Base-by-base conservation (phyloP, 2,888 invertebrate genomes). In the Ophioninae sp. region DNA sequence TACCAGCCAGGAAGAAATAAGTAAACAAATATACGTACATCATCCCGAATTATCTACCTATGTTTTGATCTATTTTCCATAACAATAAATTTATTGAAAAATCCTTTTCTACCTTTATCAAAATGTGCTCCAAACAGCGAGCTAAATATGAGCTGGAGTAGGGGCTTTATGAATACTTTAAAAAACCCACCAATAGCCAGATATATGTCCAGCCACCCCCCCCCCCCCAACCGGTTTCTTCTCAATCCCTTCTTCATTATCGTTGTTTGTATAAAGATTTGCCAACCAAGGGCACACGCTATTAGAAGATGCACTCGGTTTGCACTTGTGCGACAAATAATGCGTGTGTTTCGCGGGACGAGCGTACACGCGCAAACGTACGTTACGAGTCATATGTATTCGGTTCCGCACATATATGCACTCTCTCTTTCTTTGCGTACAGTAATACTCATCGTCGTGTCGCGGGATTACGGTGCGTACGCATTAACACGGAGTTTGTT, bases 231-330 rank as follows among this genome's bases (percentile, higher is more conserved):
- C n/a, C n/a, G n/a, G n/a, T n/a, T n/a, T n/a, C n/a, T 67, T 73
- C 21, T 30, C 30, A 30, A 30, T 30, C 30, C 3, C 3, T 30
- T 30, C 8, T 67, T 73, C 61, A 21, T 73, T 10, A 21, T 64
- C 62, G 72, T 68, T 23, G 57, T 75, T 39, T 68, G 41, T 39
- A 69, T 61, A 59, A 67, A 69, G 64, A 83, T 79, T 77, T 39
- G 62, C 68, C 76, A n/a, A 67, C 37, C 77, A 76, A 81, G 84
- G 76, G 79, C 73, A 81, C 80, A 79, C 72, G 82, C 80, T 79
- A 83, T 85, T 86, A 85, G 86, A 86, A 86, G 85, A 85, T 86
- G 85, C 73, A 76, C 79, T 75, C 21, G 70, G 57, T 62, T 69
- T 69, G 69, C 23, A n/a, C 39, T 8, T 30, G 69, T 13, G n/a